Conservation (phyloP, 2,888 invertebrate species). For the Cylloceria caligata region DNA sequence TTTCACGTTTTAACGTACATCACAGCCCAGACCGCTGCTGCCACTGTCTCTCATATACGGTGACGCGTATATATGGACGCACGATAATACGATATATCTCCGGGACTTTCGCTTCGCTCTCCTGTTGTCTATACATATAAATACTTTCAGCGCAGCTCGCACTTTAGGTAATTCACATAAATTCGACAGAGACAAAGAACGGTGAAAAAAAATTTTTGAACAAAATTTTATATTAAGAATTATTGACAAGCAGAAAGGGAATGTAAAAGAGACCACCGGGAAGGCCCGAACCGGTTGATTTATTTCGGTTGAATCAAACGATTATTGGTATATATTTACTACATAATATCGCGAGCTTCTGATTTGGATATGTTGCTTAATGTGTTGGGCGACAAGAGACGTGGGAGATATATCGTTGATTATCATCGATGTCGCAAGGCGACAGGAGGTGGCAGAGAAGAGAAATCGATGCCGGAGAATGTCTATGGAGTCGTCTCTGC, state of each 20-base stretch:
- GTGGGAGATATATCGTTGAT: constrained; percentile 32
- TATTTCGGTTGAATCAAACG: constrained; percentile 60
- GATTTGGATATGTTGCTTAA: constrained; percentile 32
- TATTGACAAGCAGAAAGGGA: constrained; percentile 27
- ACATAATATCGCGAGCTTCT: constrained; percentile 42
- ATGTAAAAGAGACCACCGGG: constrained; percentile 58
- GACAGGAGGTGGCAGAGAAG: constrained; percentile 15
- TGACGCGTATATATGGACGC: constrained; percentile 2
- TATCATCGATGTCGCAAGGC: constrained; percentile 47
- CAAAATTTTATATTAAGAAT: too few relatives aligned
- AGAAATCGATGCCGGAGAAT: constrained; percentile 44
- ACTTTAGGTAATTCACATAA: constrained; percentile 41
- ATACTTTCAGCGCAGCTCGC: constrained; percentile 20
- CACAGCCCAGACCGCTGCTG: constrained; percentile 13
- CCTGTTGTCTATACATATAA: constrained; percentile 17
- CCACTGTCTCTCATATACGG: constrained; percentile 19
- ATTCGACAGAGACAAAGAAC: not conserved
- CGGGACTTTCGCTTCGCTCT: constrained; percentile 59
- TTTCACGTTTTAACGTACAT: constrained; percentile 77
- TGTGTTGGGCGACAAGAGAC: not conserved
- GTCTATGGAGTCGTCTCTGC: constrained; percentile 33
- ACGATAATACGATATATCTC: constrained; percentile 27
- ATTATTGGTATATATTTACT: constrained; percentile 59
- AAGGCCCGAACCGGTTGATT: constrained; percentile 58
- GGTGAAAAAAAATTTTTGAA: too few relatives aligned